Conservation (phyloP, 2,888 invertebrate genomes). For the Aethes cnicana region DNA sequence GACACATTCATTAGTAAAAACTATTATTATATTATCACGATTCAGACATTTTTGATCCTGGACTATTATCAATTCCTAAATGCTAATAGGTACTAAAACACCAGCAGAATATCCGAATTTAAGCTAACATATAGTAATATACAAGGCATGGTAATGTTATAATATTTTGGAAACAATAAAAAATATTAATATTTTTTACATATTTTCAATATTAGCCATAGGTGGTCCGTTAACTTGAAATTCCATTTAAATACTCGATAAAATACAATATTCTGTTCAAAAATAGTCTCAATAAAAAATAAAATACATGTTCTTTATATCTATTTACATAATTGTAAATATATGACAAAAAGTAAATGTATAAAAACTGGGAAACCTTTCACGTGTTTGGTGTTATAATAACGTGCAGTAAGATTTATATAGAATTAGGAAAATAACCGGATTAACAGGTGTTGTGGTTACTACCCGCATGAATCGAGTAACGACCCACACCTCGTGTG, state of each 20-base stretch:
- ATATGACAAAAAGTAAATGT: constrained; percentile 6
- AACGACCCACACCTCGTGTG: constrained; percentile 6
- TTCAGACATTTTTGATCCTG: too few relatives aligned
- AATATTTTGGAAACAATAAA: too few relatives aligned
- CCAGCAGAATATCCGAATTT: too few relatives aligned
- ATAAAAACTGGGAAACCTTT: constrained; percentile 1
- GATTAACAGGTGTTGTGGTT: constrained; percentile 33
- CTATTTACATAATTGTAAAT: constrained; percentile 24
- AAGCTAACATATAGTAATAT: too few relatives aligned
- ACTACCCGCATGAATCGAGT: constrained; percentile 18
- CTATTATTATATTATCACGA: too few relatives aligned
- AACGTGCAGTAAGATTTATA: constrained; percentile 11
- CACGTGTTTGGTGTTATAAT: constrained; percentile 9
- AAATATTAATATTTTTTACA: too few relatives aligned
- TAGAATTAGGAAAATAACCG: constrained; percentile 24
- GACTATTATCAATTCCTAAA: too few relatives aligned
- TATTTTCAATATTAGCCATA: constrained; percentile 5
- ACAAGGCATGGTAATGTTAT: too few relatives aligned
- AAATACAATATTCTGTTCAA: constrained; percentile 6
- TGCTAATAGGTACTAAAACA: too few relatives aligned
- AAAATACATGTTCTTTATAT: constrained; percentile 10
- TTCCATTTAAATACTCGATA: constrained; percentile 10
- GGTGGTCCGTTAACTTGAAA: constrained; percentile 9
- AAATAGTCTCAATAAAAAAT: constrained; percentile 12
- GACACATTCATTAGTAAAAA: too few relatives aligned